Evolutionary conservation across 37 sponge, comb jelly and placozoan genomes (phyloP), one percentile per base, ranked within the genome.

Genomic region (Petrosia ficiformis): DNA sequence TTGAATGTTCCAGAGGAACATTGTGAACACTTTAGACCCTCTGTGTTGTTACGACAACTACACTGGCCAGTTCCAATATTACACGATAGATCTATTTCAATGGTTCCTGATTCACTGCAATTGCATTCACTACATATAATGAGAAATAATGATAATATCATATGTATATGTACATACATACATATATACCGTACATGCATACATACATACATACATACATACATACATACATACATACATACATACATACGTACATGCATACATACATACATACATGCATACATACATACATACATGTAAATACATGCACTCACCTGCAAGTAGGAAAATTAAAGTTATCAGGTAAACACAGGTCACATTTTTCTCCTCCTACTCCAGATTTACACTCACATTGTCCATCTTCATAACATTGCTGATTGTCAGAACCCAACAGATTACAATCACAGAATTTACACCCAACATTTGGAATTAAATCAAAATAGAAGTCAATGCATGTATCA

Each of bases 51-150:
- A 30, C 63, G 67, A 42, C 91, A 90, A 19, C 37, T 22, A 69
- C 91, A 90, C 80, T 90, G 79, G 8, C 91, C 91, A 42, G 74
- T 72, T 16, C 34, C 39, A 69, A 82, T 58, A 77, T 86, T 84
- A 3, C 36, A 28, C 1, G 0, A 4, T 30, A 61, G 30, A 3
- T 26, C 2, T 30, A 14, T 19, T 8, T 48, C 14, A 48, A 48
- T 48, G 14, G 88, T 66, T 1, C 83, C 83, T 60, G 73, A 64
- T 29, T 21, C 36, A 67, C 52, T 48, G 42, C 88, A 88, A 32
- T 3, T 28, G 39, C 88, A 88, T 29, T 52, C 34, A 24, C 82
- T 88, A 37, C n/a, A 65, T 26, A 36, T 28, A 44, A 65, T n/a
- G n/a, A n/a, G n/a, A n/a, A n/a, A n/a, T n/a, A n/a, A n/a, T n/a